Evolutionary conservation across 2,797 vertebrate species (phyloP).

Genomic region (Argya squamiceps): DNA sequence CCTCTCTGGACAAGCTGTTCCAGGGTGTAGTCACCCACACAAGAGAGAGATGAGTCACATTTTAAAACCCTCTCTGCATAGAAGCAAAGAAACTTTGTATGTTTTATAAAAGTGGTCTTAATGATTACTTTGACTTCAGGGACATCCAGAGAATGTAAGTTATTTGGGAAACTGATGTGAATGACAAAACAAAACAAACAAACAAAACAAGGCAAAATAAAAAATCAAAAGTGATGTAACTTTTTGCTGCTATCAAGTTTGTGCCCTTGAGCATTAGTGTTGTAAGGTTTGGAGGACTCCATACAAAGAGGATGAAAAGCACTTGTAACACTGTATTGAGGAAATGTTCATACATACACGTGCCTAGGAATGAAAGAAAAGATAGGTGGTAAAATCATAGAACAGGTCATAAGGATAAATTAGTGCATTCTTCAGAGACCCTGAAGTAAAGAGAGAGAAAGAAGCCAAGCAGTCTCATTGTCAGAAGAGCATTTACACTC

Average conservation of each 20-base stretch:
- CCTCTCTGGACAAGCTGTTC: neutral
- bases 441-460: neutral
- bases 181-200: neutral
- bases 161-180: neutral
- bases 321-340: neutral
- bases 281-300: neutral
- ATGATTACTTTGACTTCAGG: neutral
- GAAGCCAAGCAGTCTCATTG: neutral
- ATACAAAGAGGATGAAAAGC: neutral
- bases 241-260: neutral
- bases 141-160: neutral
- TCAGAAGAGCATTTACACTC: neutral
- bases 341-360: neutral
- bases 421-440: neutral
- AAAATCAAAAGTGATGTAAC: neutral
- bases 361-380: neutral
- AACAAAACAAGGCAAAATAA: neutral
- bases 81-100: neutral
- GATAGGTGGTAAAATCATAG: neutral
- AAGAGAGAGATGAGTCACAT: neutral
- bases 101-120: neutral
- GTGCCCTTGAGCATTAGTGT: neutral
- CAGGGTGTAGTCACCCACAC: rapidly evolving
- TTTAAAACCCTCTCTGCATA: neutral
- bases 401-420: neutral